Percentiles rank a stretch among this genome's conserved stretches.
These are phyloP conservation scores for Parthenolecanium corni DNA, from an alignment of 2,888 invertebrate genomes.

Conservation along the genomic window DNA sequence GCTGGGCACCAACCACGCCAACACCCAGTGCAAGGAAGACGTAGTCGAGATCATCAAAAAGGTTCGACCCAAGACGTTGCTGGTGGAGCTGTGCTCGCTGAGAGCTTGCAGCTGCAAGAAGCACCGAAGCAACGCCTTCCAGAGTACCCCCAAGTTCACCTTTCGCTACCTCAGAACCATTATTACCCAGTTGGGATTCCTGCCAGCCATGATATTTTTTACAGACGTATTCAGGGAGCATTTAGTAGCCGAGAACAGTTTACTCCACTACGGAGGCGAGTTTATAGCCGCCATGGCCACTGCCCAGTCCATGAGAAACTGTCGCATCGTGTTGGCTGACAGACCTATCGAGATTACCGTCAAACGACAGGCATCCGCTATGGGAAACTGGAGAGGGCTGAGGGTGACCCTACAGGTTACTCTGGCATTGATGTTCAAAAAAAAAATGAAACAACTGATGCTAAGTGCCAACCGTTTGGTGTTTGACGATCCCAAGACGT, in stretches of 20 bases:
- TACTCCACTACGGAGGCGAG: constrained; percentile 23
- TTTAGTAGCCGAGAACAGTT: constrained; percentile 3
- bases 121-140: constrained; percentile 18
- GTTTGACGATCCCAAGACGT: constrained; percentile 21
- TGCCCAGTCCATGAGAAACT: constrained; percentile 6
- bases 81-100: constrained; percentile 19
- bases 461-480: constrained; percentile 18
- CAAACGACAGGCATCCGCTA: constrained; percentile 15
- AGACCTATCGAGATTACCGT: constrained; percentile 24
- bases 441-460: constrained; percentile 13
- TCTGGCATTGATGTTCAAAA: constrained; percentile 19
- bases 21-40: constrained; percentile 19
- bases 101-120: constrained; percentile 18
- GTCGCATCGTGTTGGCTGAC: constrained; percentile 16
- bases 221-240: constrained; percentile 25
- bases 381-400: constrained; percentile 21
- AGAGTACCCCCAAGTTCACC: constrained; percentile 16
- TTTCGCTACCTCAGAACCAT: constrained; percentile 7
- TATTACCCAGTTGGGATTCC: constrained; percentile 16
- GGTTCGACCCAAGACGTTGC: constrained; percentile 12
- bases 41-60: constrained; percentile 14
- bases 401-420: constrained; percentile 14
- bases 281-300: constrained; percentile 20
- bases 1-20: constrained; percentile 24
- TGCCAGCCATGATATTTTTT: constrained; percentile 27